These are phyloP conservation scores for Bostrychus sinensis DNA, from an alignment of 2,113 vertebrate genomes.

Conservation along the genomic window DNA sequence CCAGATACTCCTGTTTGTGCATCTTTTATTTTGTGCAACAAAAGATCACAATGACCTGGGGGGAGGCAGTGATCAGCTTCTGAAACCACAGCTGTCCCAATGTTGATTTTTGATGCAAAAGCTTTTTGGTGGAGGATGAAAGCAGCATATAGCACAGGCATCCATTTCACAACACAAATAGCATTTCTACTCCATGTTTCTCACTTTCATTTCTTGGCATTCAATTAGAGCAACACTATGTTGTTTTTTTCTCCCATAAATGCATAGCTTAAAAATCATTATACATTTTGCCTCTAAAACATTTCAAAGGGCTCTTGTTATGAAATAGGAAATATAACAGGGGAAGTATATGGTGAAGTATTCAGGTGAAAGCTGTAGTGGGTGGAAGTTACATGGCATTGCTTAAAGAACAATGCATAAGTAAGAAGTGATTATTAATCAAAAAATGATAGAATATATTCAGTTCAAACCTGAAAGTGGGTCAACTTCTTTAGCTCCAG, in stretches of 20 bases:
- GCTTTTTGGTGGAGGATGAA: slow-evolving; percentile 5
- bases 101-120: slow-evolving; percentile 19
- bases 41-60: slow-evolving; percentile 5
- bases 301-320: no score
- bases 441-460: no score
- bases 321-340: no score
- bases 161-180: slow-evolving; percentile 32
- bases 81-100: slow-evolving; percentile 20
- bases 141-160: slow-evolving; percentile 28
- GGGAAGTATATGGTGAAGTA: no score
- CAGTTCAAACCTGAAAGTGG: slow-evolving; percentile 38
- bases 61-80: background rate
- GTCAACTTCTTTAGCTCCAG: slow-evolving; percentile 19
- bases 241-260: no score
- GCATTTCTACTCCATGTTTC: slow-evolving; percentile 13
- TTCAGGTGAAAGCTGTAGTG: no score
- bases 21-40: background rate
- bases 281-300: no score
- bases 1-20: slow-evolving; percentile 2
- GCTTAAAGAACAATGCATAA: no score
- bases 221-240: background rate
- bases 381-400: no score
- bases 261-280: no score
- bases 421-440: background rate
- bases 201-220: background rate